These are phyloP conservation scores for Macrotis lagotis DNA, from an alignment of 2,113 vertebrate genomes.

Conservation along the genomic window DNA sequence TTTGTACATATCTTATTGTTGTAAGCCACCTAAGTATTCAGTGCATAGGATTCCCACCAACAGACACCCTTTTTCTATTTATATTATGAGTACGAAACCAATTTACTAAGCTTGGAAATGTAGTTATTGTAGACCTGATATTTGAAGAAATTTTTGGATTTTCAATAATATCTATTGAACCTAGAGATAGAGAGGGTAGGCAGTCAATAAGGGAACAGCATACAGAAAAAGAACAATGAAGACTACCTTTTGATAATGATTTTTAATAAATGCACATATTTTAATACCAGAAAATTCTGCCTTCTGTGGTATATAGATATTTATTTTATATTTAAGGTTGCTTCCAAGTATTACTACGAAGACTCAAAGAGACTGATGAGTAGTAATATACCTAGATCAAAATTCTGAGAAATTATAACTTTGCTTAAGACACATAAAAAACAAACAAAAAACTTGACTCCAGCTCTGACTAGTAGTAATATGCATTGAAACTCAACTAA, in stretches of 20 bases:
- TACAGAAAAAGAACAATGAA: not conserved
- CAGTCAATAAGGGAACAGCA: not conserved
- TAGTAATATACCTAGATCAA: not conserved
- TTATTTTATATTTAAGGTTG: not conserved
- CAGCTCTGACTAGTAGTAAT: not conserved
- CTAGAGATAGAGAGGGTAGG: not conserved
- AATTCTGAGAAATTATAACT: not conserved
- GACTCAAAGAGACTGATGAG: not conserved
- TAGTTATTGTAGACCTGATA: not conserved
- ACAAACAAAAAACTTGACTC: not conserved
- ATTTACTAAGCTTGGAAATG: not conserved
- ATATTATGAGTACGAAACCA: not conserved
- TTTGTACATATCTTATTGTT: not conserved
- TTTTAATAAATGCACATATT: not conserved
- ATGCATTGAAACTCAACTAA: not conserved
- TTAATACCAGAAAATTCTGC: not conserved
- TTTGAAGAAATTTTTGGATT: not conserved
- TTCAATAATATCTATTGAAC: not conserved
- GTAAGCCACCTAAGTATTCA: not conserved
- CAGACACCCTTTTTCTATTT: not conserved
- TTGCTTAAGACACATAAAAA: not conserved
- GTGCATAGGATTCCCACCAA: conserved; percentile 6
- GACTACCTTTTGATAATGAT: not conserved
- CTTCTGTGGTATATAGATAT: not conserved
- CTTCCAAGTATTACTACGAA: not conserved